Evolutionary conservation across 2,888 invertebrate species (phyloP).

Genomic region (Alloplasta piceator): DNA sequence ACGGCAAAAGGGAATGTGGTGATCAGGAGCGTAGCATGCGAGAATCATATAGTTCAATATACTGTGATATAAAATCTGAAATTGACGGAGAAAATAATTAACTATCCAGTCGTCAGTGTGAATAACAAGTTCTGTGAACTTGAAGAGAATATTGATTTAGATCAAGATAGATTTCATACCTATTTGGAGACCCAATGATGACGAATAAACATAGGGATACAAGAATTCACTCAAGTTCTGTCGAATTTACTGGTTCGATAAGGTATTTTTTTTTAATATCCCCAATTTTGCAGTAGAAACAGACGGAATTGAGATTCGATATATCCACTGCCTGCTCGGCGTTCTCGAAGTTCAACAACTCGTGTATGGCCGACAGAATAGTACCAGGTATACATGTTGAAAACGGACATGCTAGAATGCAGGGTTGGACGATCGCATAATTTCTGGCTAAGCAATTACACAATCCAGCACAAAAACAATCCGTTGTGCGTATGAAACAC

Average conservation of each 20-base stretch:
- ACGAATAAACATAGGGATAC: too few species aligned
- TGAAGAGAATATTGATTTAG: too few species aligned
- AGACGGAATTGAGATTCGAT: background rate
- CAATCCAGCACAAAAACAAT: slow-evolving; percentile 11
- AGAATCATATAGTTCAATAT: too few species aligned
- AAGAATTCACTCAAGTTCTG: slow-evolving; percentile 19
- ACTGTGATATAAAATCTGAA: too few species aligned
- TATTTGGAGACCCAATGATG: too few species aligned
- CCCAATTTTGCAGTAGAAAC: slow-evolving; percentile 5
- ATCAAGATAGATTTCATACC: too few species aligned
- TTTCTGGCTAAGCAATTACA: slow-evolving; percentile 21
- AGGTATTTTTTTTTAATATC: slow-evolving; percentile 2
- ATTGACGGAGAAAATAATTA: too few species aligned
- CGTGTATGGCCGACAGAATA: background rate
- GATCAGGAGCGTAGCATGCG: too few species aligned
- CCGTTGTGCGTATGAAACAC: slow-evolving; percentile 17
- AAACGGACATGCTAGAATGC: slow-evolving; percentile 1
- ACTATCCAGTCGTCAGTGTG: too few species aligned
- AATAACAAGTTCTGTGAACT: too few species aligned
- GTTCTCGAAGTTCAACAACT: background rate
- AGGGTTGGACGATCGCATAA: slow-evolving; percentile 18
- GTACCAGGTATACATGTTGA: slow-evolving; percentile 1
- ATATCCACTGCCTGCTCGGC: background rate
- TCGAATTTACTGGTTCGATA: slow-evolving; percentile 11
- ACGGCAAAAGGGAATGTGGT: too few species aligned